Base-by-base conservation (phyloP, 2,888 invertebrate species). In the Zygothrica quintamaculata region DNA sequence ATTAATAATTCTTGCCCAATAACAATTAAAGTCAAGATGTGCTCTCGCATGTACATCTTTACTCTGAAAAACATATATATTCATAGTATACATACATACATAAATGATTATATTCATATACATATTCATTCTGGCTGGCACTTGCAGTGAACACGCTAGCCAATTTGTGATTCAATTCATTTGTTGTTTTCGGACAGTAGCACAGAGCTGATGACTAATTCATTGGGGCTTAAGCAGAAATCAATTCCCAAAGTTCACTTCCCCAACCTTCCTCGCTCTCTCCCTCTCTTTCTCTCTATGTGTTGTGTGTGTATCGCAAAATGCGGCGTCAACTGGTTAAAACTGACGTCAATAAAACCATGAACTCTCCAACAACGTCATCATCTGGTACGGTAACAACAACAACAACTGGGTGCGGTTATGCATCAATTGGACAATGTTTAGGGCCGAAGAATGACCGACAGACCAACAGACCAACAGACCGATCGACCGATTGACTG, bases 1-100 rank as follows among this genome's bases (percentile, higher is more conserved):
- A 79, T 76, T 82, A 68, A 74, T 66, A 56, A 57, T 66, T 43
- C 68, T 71, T 69, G 60, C 74, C 69, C 71, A 71, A 80, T 76
- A 76, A 59, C 77, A 76, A 82, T 82, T 76, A 74, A n/a, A 74
- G 71, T 12, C 60, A 62, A 57, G 58, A 16, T 2, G 22, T 34
- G 15, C 55, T 25, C 55, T 25, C 33, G 44, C 26, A 48, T 43
- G 39, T 60, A 40, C n/a, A n/a, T n/a, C n/a, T n/a, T n/a, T n/a
- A n/a, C n/a, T 51, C 51, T 48, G 43, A 51, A 51, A 52, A 13
- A 47, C 22, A 56, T 37, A 25, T 12, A 5, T 22, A 18, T n/a
- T 22, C 48, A 43, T 16, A n/a, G n/a, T n/a, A n/a, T n/a, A n/a
- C n/a, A n/a, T n/a, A n/a, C 33, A 37, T 29, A 48, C 39, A 36